Evolutionary conservation across 2,888 invertebrate species (phyloP).

Genomic region (Rotaria sp.): DNA sequence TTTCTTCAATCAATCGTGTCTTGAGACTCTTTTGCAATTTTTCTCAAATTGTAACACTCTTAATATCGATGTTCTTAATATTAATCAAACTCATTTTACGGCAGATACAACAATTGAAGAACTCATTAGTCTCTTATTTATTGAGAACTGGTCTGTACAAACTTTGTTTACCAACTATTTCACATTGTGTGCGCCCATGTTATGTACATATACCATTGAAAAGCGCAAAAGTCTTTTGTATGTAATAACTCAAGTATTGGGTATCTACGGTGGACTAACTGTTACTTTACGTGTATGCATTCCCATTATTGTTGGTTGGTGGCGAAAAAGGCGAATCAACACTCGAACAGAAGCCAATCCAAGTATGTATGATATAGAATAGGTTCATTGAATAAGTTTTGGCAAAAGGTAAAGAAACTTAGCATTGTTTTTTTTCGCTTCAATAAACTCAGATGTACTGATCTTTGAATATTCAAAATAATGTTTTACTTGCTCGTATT

Average conservation of each 20-base stretch:
- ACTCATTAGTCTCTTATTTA: not conserved
- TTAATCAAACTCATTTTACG: not conserved
- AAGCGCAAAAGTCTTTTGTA: not conserved
- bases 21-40: not conserved
- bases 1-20: too few species aligned
- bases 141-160: not conserved
- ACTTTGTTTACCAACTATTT: not conserved
- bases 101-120: not conserved
- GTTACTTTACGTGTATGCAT: not conserved
- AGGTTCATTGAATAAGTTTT: too few species aligned
- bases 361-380: too few species aligned
- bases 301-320: not conserved
- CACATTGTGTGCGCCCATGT: not conserved
- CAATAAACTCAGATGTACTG: too few species aligned
- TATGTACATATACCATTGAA: not conserved
- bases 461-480: too few species aligned
- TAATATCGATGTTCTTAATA: not conserved
- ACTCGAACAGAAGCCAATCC: too few species aligned
- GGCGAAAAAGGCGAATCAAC: too few species aligned
- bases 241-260: not conserved
- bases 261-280: not conserved
- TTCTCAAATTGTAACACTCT: not conserved
- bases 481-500: too few species aligned
- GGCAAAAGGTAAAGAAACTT: too few species aligned
- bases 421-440: too few species aligned